Conservation (phyloP, 2,797 vertebrate species). For the Monodelphis domestica region DNA sequence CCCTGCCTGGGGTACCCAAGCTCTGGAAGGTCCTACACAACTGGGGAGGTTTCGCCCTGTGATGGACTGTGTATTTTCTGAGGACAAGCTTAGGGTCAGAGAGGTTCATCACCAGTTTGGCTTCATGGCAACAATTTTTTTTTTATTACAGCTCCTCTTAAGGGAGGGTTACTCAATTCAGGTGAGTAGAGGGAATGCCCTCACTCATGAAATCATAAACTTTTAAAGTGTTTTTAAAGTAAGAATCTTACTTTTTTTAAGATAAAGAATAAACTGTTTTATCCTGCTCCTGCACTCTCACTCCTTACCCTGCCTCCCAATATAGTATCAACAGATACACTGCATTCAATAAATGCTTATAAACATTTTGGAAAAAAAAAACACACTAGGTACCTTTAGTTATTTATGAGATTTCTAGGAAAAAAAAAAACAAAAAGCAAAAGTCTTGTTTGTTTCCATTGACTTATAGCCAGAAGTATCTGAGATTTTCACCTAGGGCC, state of each 20-base stretch:
- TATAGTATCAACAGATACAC: background rate
- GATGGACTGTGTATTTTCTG: background rate
- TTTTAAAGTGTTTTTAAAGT: no score
- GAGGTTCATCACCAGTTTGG: background rate
- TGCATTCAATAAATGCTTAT: background rate
- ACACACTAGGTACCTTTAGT: background rate
- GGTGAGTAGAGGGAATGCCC: background rate
- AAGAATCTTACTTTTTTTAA: background rate
- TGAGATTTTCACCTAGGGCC: conserved; percentile 62
- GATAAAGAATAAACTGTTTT: background rate
- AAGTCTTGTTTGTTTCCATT: conserved; percentile 40
- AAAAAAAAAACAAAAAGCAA: conserved; percentile 41
- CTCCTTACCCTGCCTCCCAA: background rate
- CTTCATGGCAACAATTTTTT: background rate
- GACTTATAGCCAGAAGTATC: conserved; percentile 52
- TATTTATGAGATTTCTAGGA: conserved; percentile 43
- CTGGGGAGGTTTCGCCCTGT: background rate
- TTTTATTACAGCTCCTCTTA: background rate
- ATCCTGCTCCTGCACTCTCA: background rate
- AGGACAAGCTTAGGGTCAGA: no score
- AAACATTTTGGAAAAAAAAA: background rate
- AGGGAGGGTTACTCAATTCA: background rate
- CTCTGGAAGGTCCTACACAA: background rate
- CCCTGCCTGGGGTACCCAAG: background rate
- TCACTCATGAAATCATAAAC: background rate